Evolutionary conservation across 2,888 invertebrate species (phyloP).

Genomic region (Sphinx pinastri): DNA sequence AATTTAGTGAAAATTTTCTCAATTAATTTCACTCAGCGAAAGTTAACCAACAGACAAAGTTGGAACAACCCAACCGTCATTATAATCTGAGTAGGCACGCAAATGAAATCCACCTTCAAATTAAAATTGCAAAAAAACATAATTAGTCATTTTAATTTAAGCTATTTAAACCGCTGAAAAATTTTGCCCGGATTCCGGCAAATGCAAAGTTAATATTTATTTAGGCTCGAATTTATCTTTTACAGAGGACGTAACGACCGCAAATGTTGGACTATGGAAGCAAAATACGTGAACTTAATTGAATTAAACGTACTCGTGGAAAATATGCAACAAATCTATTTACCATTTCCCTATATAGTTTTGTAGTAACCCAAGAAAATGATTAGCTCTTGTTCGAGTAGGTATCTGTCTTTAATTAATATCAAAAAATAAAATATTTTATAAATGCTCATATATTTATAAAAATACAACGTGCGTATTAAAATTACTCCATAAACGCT

Average conservation of each 20-base stretch:
- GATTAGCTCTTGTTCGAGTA: too few species aligned
- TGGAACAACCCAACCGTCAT: constrained; percentile 48
- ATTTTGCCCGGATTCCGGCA: constrained; percentile 28
- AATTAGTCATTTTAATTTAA: constrained; percentile 38
- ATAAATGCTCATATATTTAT: too few species aligned
- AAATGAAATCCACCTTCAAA: constrained; percentile 49
- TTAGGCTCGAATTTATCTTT: constrained; percentile 13
- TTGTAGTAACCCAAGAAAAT: too few species aligned
- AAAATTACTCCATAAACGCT: too few species aligned
- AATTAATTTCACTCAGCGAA: constrained; percentile 58
- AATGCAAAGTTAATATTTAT: constrained; percentile 30
- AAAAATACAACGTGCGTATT: too few species aligned
- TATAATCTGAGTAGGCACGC: constrained; percentile 47
- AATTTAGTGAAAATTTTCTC: constrained; percentile 57
- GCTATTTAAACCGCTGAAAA: constrained; percentile 33
- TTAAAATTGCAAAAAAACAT: constrained; percentile 40
- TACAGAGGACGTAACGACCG: neutral
- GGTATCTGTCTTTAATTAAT: too few species aligned
- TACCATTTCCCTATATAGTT: too few species aligned
- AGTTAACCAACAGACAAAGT: constrained; percentile 57
- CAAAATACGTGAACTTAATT: neutral
- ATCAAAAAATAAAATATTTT: too few species aligned
- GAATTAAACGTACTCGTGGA: too few species aligned
- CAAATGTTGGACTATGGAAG: neutral
- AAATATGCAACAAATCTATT: too few species aligned